Base-by-base conservation (phyloP, 2,113 vertebrate species). In the Tinamus guttatus region DNA sequence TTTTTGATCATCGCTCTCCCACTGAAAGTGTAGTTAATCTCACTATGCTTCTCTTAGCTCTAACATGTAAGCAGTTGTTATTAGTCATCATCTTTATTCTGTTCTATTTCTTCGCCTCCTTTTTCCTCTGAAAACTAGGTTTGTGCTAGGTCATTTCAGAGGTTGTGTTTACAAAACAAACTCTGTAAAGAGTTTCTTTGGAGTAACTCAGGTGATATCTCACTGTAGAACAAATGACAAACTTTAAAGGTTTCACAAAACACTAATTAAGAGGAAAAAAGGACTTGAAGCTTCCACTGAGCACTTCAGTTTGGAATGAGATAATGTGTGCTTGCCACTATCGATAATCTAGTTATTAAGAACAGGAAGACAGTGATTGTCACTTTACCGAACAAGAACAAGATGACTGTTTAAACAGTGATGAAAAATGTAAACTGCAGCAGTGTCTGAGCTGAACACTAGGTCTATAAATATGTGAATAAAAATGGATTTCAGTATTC, bases 351-450 rank as follows among this genome's bases (percentile, higher is more conserved):
- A 47, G 30, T n/a, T 27, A 51, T 79, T 68, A 68, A 68, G 45
- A n/a, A 24, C 45, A 52, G 41, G 65, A 64, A 45, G 38, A 47
- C 19, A 19, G 56, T n/a, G 49, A 45, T 27, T 14, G 71, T 80
- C n/a, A 30, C 91, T 81, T 58, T 90, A 18, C 81, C 65, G 51
- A 8, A 81, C 69, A 71, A 91, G 64, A 85, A 71, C 94, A 93
- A 88, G 82, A 41, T 64, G 56, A 79, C 54, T 34, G 68, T 80
- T 92, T 93, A 92, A 96, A 34, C 87, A 91, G 77, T 77, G 70
- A 38, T 59, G 89, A 73, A 81, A 94, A 95, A 65, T 67, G 32
- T 76, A 62, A 90, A 85, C 34, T 56, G 21, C 76, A 62, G 13
- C 59, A 40, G 38, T 36, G 21, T 63, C 75, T 78, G 65, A 84